Conservation (phyloP, 2,888 invertebrate genomes). For the Rutpela maculata region DNA sequence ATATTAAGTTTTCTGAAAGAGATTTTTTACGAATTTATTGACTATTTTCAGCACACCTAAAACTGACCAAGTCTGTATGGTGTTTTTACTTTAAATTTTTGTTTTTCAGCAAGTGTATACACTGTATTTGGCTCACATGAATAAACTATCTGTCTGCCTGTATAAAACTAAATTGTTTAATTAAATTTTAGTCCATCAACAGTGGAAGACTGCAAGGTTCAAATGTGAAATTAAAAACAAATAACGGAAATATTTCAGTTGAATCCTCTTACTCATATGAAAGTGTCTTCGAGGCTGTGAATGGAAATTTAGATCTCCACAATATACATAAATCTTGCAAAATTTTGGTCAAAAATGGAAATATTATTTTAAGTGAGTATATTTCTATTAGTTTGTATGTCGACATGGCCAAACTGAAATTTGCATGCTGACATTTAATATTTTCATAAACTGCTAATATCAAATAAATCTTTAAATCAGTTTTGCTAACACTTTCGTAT, state of each 20-base stretch:
- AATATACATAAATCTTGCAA: slow-evolving; percentile 67
- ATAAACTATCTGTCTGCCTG: no score
- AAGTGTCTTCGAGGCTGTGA: slow-evolving; percentile 62
- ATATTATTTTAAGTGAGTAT: slow-evolving; percentile 63
- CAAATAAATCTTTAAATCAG: no score
- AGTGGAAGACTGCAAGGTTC: slow-evolving; percentile 66
- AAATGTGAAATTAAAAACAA: slow-evolving; percentile 60
- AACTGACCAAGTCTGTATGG: no score
- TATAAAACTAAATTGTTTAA: not conserved
- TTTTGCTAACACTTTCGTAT: not conserved
- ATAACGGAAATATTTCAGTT: slow-evolving; percentile 64
- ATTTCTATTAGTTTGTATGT: not conserved
- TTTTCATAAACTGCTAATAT: not conserved
- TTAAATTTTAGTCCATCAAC: slow-evolving; percentile 63
- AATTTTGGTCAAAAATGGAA: slow-evolving; percentile 63
- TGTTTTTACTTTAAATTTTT: no score
- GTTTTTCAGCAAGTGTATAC: no score
- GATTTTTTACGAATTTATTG: no score
- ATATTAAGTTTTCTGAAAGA: no score
- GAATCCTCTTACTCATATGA: slow-evolving; percentile 67
- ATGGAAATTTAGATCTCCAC: slow-evolving; percentile 64
- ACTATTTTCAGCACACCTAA: no score
- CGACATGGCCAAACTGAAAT: not conserved
- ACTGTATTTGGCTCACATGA: no score
- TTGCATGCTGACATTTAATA: no score